These are phyloP conservation scores for Pandemis corylana DNA, from an alignment of 2,888 invertebrate species.

Conservation along the genomic window DNA sequence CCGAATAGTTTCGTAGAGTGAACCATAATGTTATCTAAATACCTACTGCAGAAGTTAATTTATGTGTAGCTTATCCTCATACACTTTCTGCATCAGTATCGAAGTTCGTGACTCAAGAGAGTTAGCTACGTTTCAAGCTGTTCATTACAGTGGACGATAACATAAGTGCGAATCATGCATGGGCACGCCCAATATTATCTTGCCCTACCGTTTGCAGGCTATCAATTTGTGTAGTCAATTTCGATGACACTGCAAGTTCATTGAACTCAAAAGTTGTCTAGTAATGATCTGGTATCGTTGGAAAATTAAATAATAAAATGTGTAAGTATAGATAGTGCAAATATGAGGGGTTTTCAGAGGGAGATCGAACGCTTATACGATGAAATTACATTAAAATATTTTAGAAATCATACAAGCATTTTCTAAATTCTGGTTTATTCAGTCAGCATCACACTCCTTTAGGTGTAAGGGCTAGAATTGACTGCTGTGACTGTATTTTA, in stretches of 20 bases:
- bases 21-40: constrained; percentile 26
- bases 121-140: constrained; percentile 18
- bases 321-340: too few species aligned
- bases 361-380: too few species aligned
- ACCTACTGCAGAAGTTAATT: constrained; percentile 13
- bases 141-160: constrained; percentile 8
- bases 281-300: neutral
- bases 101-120: constrained; percentile 29
- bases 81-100: constrained; percentile 14
- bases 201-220: constrained; percentile 3
- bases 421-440: too few species aligned
- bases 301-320: neutral
- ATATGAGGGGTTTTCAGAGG: too few species aligned
- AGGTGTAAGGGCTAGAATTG: too few species aligned
- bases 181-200: constrained; percentile 36
- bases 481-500: too few species aligned
- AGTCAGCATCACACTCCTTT: too few species aligned
- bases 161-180: constrained; percentile 32
- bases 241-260: constrained; percentile 24
- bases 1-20: constrained; percentile 23
- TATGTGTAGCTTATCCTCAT: constrained; percentile 1
- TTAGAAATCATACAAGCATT: too few species aligned
- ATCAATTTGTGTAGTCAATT: constrained; percentile 18
- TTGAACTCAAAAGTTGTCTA: neutral
- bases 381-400: too few species aligned